These are phyloP conservation scores for Pelodiscus sinensis DNA, from an alignment of 2,113 vertebrate genomes.

Conservation along the genomic window DNA sequence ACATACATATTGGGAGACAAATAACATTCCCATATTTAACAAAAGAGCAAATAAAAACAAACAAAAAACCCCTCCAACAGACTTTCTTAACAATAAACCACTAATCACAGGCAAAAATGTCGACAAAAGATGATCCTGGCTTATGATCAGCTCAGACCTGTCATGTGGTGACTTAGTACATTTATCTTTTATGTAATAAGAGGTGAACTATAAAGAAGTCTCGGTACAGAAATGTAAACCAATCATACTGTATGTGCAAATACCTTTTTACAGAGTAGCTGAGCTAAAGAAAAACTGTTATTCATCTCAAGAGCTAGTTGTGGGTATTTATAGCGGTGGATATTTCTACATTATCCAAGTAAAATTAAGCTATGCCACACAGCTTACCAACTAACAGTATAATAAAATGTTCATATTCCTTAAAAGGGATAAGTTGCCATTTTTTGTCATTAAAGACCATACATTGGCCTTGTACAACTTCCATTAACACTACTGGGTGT, in stretches of 20 bases:
- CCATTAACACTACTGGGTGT: neutral
- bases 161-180: neutral
- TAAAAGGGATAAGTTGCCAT: fast-evolving
- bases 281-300: neutral
- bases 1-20: neutral
- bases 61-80: neutral
- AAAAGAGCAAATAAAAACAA: neutral
- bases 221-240: neutral
- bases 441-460: neutral
- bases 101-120: neutral
- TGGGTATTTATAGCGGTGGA: fast-evolving
- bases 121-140: neutral
- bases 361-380: neutral
- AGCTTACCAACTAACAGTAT: neutral
- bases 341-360: neutral
- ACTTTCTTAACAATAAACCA: neutral
- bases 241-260: neutral
- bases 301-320: neutral
- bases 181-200: neutral
- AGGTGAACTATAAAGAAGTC: neutral
- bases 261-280: neutral
- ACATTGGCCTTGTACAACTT: neutral
- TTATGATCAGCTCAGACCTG: neutral
- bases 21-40: neutral
- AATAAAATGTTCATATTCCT: neutral